Conservation (phyloP, 92 coral and sea anemone species). For the Paramuricea clavata region DNA sequence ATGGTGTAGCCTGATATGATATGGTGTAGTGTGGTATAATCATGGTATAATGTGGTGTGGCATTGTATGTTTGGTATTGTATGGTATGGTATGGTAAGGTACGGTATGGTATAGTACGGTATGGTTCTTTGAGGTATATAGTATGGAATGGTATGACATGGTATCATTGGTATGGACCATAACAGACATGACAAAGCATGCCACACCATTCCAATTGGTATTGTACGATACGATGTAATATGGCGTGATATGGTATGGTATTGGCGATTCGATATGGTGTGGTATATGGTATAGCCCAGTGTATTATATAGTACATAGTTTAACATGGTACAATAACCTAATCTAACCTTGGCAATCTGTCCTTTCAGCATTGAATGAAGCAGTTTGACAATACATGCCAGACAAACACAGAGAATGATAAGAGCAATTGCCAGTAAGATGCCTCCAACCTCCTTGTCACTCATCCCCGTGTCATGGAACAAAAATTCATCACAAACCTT, state of each 20-base stretch:
- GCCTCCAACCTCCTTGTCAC: conserved; percentile 58
- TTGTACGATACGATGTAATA: not conserved
- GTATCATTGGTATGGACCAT: too few species aligned
- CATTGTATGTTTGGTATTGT: too few species aligned
- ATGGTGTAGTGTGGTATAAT: not conserved
- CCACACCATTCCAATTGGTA: too few species aligned
- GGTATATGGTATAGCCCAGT: not conserved
- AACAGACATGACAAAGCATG: too few species aligned
- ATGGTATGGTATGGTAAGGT: not conserved
- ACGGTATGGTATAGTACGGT: too few species aligned
- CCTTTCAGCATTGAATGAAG: conserved; percentile 66
- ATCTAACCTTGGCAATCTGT: conserved; percentile 56
- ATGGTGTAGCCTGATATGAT: not conserved
- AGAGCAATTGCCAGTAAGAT: conserved; percentile 56
- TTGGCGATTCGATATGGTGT: not conserved
- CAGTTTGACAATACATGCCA: conserved; percentile 53
- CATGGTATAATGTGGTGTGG: not conserved
- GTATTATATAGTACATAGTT: not conserved
- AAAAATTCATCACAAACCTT: conserved; percentile 29
- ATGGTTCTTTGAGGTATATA: not conserved
- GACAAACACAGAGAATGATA: conserved; percentile 55
- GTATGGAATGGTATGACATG: not conserved
- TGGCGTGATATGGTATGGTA: not conserved
- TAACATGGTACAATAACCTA: not conserved
- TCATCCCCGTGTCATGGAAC: conserved; percentile 63